These are phyloP conservation scores for Urocolius indicus DNA, from an alignment of 2,113 vertebrate species.

Conservation along the genomic window DNA sequence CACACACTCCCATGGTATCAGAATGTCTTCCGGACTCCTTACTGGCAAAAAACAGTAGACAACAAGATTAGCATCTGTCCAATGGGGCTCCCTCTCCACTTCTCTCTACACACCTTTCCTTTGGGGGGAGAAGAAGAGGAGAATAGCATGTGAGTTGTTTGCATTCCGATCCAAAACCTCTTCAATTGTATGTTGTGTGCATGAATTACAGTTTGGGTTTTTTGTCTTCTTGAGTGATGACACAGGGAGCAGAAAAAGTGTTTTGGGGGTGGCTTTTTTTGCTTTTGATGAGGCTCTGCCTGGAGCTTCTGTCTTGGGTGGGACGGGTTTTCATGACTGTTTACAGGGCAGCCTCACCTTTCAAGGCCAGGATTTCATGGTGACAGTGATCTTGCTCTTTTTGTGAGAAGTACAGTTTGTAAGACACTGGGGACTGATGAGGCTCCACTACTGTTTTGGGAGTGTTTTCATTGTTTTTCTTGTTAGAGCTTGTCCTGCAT, in stretches of 20 bases:
- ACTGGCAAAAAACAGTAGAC: not conserved
- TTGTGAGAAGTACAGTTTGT: not conserved
- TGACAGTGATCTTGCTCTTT: not conserved
- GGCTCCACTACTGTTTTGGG: not conserved
- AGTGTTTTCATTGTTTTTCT: not conserved
- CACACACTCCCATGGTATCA: not conserved
- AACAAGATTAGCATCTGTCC: slow-evolving; percentile 17
- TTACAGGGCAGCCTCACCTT: not conserved
- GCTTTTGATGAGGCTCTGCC: not conserved
- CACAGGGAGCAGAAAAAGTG: not conserved
- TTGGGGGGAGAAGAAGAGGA: slow-evolving; percentile 28
- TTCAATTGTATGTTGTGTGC: not conserved
- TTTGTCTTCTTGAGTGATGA: not conserved
- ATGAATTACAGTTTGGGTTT: not conserved
- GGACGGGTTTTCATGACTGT: not conserved
- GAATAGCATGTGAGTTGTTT: slow-evolving; percentile 62
- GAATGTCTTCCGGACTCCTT: slow-evolving; percentile 17
- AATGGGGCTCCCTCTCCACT: slow-evolving; percentile 56
- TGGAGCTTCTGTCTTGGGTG: not conserved
- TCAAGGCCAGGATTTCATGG: not conserved
- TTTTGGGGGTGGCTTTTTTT: not conserved
- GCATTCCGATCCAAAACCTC: not conserved
- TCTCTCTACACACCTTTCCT: slow-evolving; percentile 45
- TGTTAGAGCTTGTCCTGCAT: not conserved
- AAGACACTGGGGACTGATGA: not conserved